Conservation (phyloP, 1,140 invertebrate genomes). For the Frieseomelitta varia region DNA sequence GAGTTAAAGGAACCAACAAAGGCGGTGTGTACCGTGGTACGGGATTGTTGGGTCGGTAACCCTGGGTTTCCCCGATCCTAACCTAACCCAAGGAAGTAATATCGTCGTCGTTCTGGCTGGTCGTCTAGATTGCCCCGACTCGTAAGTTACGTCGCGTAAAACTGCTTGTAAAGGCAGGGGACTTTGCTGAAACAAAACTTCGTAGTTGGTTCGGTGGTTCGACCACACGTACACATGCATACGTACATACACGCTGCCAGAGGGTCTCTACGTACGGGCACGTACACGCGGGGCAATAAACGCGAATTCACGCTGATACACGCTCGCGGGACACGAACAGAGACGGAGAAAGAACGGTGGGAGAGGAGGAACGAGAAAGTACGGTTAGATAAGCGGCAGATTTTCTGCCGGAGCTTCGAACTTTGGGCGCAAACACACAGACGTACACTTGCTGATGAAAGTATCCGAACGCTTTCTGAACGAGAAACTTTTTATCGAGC, state of each 20-base stretch:
- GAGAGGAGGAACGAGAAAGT: slow-evolving; percentile 3
- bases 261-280: neutral
- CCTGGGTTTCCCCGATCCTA: slow-evolving; percentile 62
- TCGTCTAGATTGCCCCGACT: slow-evolving; percentile 65
- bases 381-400: slow-evolving; percentile 41
- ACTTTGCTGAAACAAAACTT: slow-evolving; percentile 62
- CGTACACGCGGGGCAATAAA: slow-evolving; percentile 18
- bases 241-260: neutral
- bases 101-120: slow-evolving; percentile 55
- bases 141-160: slow-evolving; percentile 71
- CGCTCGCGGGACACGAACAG: neutral
- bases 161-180: slow-evolving; percentile 60
- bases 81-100: slow-evolving; percentile 71
- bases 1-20: slow-evolving; percentile 45
- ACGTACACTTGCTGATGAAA: neutral
- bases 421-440: slow-evolving; percentile 36
- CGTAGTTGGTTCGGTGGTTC: slow-evolving; percentile 28
- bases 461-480: neutral
- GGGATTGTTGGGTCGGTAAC: slow-evolving; percentile 68
- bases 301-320: slow-evolving; percentile 37
- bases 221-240: neutral
- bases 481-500: neutral
- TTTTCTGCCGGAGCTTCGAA: slow-evolving; percentile 33
- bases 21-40: slow-evolving; percentile 46
- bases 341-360: neutral